These are phyloP conservation scores for Halocynthia aurantium DNA, from an alignment of 23 tunicate species.

Conservation along the genomic window DNA sequence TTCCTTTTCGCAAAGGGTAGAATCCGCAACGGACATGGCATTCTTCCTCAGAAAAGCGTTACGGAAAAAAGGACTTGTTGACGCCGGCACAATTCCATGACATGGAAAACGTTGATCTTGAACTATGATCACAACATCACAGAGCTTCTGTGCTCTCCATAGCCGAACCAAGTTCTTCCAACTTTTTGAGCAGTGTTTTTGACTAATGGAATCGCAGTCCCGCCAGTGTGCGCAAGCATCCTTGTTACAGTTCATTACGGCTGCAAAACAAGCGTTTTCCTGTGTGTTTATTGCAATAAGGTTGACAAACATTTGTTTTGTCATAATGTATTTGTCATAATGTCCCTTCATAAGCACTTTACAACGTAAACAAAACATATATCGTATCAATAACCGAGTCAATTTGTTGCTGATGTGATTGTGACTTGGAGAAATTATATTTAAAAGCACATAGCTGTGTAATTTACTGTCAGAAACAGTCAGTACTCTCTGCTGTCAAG, in stretches of 20 bases:
- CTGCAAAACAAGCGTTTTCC: too few species aligned
- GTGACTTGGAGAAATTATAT: too few species aligned
- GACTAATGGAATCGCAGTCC: conserved; percentile 52
- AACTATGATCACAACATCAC: conserved; percentile 64
- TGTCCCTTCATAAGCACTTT: too few species aligned
- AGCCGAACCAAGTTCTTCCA: conserved; percentile 77
- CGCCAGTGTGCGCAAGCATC: conserved; percentile 41
- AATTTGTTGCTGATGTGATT: too few species aligned
- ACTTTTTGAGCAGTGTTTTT: conserved; percentile 65
- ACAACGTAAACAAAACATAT: too few species aligned
- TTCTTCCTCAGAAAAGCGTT: conserved; percentile 51
- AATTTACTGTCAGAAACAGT: too few species aligned
- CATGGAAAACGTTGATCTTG: conserved; percentile 47
- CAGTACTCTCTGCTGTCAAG: too few species aligned
- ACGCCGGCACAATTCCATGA: conserved; percentile 71
- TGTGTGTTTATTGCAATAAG: too few species aligned
- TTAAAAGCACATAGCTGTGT: too few species aligned
- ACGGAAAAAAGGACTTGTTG: conserved; percentile 78
- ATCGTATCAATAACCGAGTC: too few species aligned
- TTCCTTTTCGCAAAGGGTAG: conserved; percentile 48
- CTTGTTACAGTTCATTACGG: conserved; percentile 7
- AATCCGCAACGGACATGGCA: conserved; percentile 39
- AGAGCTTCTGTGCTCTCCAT: conserved; percentile 85
- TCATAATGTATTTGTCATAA: too few species aligned
- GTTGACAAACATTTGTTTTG: too few species aligned